Base-by-base conservation (phyloP, 1,140 invertebrate species). In the Sweltsa coloradensis region DNA sequence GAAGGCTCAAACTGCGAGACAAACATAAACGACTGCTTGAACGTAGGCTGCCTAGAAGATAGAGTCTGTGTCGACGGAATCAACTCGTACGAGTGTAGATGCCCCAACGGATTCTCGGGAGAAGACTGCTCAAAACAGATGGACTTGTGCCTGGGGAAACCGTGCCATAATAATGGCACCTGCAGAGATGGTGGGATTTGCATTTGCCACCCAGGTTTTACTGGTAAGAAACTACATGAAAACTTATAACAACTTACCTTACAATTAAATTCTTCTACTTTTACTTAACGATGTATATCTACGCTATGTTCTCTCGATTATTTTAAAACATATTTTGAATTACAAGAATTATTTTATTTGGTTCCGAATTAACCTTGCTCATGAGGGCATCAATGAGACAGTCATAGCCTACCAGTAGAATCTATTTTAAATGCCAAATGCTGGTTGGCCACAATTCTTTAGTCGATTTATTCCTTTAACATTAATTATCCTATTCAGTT, bases 1-100 rank as follows among this genome's bases (percentile, higher is more conserved):
- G 75, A 77, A 43, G 91, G 91, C 6, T 66, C 72, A 41, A 63
- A 74, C 16, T 96, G 90, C 66, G 83, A 92, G 45, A 67, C 72
- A 21, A 76, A 87, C 49, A 76, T 83, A 39, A 79, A 89, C 64
- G 79, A 89, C 34, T 89, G 86, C 52, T 53, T 70, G 1, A 74
- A 72, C 44, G 70, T n/a, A 9, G 68, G 69, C 23, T 91, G 88
- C 62, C 66, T 75, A 0, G 66, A 75, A 31, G 73, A 71, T 1
- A 71, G 75, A 48, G 63, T 79, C 6, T 85, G 82, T 64, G 65
- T 79, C 5, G 79, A 82, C 57, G 64, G 74, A 23, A 64, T 84
- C 3, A 74, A 70, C 23, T 70, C 72, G 16, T 85, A 81, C 62
- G 76, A 81, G 54, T 93, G 89, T 63, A 75, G 74, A 41, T 94